Evolutionary conservation across 2,113 vertebrate genomes (phyloP).

Genomic region (Albula goreensis): DNA sequence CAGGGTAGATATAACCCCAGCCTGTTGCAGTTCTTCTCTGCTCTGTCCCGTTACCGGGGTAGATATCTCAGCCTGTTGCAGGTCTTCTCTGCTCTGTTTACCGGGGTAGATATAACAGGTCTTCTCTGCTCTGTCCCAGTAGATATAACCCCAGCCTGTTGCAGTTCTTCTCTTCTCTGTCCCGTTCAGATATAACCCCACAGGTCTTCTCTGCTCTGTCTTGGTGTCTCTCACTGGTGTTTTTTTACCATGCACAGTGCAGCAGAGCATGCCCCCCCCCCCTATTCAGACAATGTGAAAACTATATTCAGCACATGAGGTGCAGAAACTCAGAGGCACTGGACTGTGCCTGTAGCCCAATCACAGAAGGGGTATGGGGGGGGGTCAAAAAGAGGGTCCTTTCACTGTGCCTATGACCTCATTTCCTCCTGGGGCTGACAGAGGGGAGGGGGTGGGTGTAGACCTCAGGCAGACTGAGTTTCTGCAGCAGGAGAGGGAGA

Average conservation of each 20-base stretch:
- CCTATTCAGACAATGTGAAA: conserved; percentile 52
- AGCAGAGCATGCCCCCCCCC: conserved; percentile 45
- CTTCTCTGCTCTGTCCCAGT: conserved; percentile 63
- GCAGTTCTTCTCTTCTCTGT: background rate
- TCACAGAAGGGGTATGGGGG: conserved; percentile 41
- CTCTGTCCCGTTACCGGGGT: too few relatives aligned
- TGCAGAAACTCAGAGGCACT: conserved; percentile 48
- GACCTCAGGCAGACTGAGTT: conserved; percentile 4
- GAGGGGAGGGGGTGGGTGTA: conserved; percentile 6
- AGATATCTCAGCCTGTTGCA: too few relatives aligned
- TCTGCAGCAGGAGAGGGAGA: background rate
- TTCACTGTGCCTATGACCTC: conserved; percentile 48
- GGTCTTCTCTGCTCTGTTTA: too few relatives aligned
- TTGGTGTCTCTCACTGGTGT: conserved; percentile 32
- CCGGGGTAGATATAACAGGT: conserved; percentile 52
- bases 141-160: conserved; percentile 50
- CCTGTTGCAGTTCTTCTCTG: background rate
- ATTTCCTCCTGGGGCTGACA: conserved; percentile 36
- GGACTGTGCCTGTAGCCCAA: conserved; percentile 44
- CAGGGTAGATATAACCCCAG: conserved; percentile 55
- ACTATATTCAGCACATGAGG: conserved; percentile 62
- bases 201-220: too few relatives aligned
- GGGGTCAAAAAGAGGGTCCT: conserved; percentile 37
- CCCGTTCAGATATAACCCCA: too few relatives aligned
- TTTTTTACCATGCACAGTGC: conserved; percentile 43